phyloP scores from a whole-genome alignment of 2,113 vertebrate genomes.

The Nerophis ophidion region DNA sequence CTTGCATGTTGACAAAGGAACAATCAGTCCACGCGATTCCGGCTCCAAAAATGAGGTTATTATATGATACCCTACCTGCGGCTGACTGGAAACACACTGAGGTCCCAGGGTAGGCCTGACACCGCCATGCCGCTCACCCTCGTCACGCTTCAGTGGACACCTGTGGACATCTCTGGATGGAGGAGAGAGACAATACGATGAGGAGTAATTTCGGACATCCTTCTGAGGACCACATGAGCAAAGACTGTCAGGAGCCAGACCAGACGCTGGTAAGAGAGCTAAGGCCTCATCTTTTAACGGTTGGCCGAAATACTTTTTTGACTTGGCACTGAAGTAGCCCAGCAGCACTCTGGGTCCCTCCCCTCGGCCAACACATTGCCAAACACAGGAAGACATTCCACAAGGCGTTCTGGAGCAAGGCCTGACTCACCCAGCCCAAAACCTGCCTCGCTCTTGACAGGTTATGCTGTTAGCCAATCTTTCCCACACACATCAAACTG shows the following conservation, averaged over 20 bases:
- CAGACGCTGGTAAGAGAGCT: constrained; percentile 23
- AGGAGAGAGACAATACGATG: constrained; percentile 14
- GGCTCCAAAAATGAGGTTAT: no score
- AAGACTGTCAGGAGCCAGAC: background rate
- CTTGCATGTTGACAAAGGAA: no score
- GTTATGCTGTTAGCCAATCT: background rate
- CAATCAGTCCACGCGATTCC: no score
- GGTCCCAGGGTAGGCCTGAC: constrained; percentile 23
- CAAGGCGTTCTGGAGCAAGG: constrained; percentile 54
- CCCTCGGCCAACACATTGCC: constrained; percentile 52
- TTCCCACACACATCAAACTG: no score
- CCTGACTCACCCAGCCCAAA: constrained; percentile 16
- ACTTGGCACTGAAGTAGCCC: constrained; percentile 43
- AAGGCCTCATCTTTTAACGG: constrained; percentile 55
- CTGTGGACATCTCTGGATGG: constrained; percentile 48
- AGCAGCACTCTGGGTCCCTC: constrained; percentile 41
- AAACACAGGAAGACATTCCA: constrained; percentile 68
- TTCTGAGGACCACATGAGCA: constrained; percentile 28
- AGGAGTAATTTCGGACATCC: constrained; percentile 29
- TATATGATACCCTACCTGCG: background rate
- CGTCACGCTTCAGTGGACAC: constrained; percentile 47
- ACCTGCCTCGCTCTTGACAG: background rate
- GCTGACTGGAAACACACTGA: background rate
- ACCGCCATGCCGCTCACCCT: constrained; percentile 44
- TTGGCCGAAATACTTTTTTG: constrained; percentile 19